Evolutionary conservation across 2,888 invertebrate species (phyloP).

Genomic region (Panopea generosa): DNA sequence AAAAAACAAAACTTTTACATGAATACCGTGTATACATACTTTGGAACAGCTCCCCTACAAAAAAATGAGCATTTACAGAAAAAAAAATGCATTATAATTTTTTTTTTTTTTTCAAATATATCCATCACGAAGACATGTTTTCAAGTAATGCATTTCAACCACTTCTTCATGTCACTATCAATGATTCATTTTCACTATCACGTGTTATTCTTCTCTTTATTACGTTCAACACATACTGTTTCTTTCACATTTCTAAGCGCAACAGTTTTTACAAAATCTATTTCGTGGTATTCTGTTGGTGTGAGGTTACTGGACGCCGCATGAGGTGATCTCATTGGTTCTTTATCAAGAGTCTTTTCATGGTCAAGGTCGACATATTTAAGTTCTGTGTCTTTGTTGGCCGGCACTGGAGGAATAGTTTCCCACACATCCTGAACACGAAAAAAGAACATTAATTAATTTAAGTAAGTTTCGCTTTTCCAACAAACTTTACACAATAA

Average conservation of each 20-base stretch:
- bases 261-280: conserved; percentile 97
- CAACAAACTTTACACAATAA: too few species aligned
- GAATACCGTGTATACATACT: too few species aligned
- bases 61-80: too few species aligned
- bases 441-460: background rate
- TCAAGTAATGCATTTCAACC: too few species aligned
- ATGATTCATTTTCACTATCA: conserved; percentile 1
- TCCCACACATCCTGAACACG: conserved; percentile 63
- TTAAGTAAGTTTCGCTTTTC: too few species aligned
- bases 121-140: too few species aligned
- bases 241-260: conserved; percentile 91
- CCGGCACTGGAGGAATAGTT: conserved; percentile 70
- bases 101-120: too few species aligned
- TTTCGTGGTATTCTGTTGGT: conserved; percentile 93
- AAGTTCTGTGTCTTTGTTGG: conserved; percentile 84
- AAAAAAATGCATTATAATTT: too few species aligned
- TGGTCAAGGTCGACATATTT: conserved; percentile 96
- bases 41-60: too few species aligned
- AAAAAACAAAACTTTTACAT: too few species aligned
- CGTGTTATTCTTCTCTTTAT: conserved; percentile 36
- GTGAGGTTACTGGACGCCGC: conserved; percentile 54
- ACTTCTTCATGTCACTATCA: too few species aligned
- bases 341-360: conserved; percentile 67
- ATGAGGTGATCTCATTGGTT: conserved; percentile 61
- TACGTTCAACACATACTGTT: conserved; percentile 34